Conservation (phyloP, 2,888 invertebrate species). For the Didymodactylos carnosus region DNA sequence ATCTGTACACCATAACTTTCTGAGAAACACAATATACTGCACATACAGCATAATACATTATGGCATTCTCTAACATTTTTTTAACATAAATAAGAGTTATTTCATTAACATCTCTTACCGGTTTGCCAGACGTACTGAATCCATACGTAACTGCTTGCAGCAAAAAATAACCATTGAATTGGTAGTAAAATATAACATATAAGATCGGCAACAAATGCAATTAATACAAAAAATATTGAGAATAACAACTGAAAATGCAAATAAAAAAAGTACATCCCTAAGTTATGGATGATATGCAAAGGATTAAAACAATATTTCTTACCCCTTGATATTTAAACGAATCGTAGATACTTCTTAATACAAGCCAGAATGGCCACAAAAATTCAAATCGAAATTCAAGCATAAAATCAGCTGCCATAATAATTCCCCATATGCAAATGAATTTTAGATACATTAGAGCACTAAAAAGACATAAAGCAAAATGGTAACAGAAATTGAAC, state of each 20-base stretch:
- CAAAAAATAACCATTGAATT: conserved; percentile 86
- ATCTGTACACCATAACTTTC: too few species aligned
- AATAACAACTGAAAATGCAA: conserved; percentile 52
- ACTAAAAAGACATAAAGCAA: conserved; percentile 40
- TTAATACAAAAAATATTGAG: conserved; percentile 88
- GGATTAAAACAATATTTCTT: conserved; percentile 35
- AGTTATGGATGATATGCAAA: conserved; percentile 13
- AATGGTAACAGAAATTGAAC: neutral
- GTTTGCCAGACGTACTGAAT: conserved; percentile 94
- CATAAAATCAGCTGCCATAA: conserved; percentile 82
- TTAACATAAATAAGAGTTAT: neutral
- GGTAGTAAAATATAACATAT: conserved; percentile 97
- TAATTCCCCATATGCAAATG: conserved; percentile 75
- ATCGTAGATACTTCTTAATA: conserved; percentile 80
- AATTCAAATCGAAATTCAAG: conserved; percentile 96
- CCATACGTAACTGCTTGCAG: conserved; percentile 95
- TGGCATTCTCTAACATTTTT: too few species aligned
- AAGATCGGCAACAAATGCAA: conserved; percentile 89
- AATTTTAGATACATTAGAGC: conserved; percentile 82
- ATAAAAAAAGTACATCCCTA: too few species aligned
- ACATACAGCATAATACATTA: too few species aligned
- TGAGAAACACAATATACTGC: too few species aligned
- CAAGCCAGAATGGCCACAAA: conserved; percentile 92
- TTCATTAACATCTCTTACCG: conserved; percentile 40
- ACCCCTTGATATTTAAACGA: conserved; percentile 95